phyloP scores from a whole-genome alignment of 2,797 vertebrate species.

The Halcyon chelicuti region DNA sequence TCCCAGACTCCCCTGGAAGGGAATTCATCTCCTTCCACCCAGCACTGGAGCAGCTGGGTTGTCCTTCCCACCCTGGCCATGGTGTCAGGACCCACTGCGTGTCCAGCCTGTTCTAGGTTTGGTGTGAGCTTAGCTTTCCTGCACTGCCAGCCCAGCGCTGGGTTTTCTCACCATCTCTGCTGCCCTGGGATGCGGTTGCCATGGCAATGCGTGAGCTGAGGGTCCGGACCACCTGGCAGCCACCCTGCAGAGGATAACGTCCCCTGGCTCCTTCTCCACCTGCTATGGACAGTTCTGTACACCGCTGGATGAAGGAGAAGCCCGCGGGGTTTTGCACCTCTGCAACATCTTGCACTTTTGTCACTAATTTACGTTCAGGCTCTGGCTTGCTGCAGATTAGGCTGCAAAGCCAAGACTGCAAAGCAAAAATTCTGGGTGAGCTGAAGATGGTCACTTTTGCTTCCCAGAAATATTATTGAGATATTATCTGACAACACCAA shows the following conservation, averaged over 20 bases:
- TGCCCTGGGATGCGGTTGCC: background rate
- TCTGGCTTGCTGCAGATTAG: background rate
- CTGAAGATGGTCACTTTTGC: background rate
- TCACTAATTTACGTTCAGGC: background rate
- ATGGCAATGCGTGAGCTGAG: background rate
- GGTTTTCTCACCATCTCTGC: background rate
- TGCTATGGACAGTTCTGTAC: background rate
- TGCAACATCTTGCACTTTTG: background rate
- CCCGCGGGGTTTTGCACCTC: rapidly evolving
- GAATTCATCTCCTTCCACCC: background rate
- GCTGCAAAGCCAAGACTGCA: background rate
- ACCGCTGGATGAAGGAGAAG: background rate
- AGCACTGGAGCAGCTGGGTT: too few relatives aligned
- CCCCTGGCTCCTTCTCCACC: background rate
- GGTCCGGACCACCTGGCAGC: background rate
- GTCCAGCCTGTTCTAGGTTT: background rate
- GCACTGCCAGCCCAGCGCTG: rapidly evolving
- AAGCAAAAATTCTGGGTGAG: background rate
- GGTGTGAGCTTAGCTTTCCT: rapidly evolving
- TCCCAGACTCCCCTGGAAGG: too few relatives aligned
- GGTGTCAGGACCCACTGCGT: rapidly evolving
- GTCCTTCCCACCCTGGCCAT: rapidly evolving
- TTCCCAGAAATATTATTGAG: background rate
- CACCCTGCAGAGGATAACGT: rapidly evolving
- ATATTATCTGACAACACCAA: background rate